A percentile compares a stretch with the other conserved stretches of the same genome.
These are phyloP conservation scores for Dasypogon diadema DNA, from an alignment of 2,888 invertebrate species.

Conservation along the genomic window DNA sequence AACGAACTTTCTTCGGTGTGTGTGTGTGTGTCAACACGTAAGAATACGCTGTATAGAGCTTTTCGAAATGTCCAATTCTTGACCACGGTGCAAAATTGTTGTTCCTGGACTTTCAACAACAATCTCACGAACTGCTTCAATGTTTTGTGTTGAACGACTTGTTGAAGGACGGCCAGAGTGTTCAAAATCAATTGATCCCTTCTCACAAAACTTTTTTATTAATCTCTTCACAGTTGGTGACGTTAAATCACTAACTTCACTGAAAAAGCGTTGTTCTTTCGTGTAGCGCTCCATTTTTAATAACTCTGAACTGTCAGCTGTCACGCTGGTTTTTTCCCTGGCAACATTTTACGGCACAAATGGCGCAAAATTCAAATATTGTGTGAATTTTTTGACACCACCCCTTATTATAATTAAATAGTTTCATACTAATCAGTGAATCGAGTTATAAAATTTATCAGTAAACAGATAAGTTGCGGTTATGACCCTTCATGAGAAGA, in stretches of 20 bases:
- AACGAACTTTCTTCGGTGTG: slow-evolving; percentile 39
- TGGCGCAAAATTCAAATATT: slow-evolving; percentile 7
- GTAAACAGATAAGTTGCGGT: too few species aligned
- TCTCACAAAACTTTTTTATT: slow-evolving; percentile 51
- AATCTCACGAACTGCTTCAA: slow-evolving; percentile 57
- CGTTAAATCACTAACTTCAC: background rate
- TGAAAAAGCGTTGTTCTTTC: slow-evolving; percentile 19
- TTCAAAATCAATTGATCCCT: slow-evolving; percentile 43
- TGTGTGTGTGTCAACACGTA: slow-evolving; percentile 5
- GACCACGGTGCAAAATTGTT: slow-evolving; percentile 58
- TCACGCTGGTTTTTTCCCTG: slow-evolving; percentile 37
- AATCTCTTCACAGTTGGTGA: slow-evolving; percentile 20
- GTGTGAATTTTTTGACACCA: background rate
- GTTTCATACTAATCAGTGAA: too few species aligned
- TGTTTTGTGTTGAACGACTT: background rate
- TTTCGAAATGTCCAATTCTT: slow-evolving; percentile 2
- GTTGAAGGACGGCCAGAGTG: slow-evolving; percentile 26
- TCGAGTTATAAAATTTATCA: too few species aligned
- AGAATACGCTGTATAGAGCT: slow-evolving; percentile 20
- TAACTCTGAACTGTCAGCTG: slow-evolving; percentile 52
- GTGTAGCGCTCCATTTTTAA: slow-evolving; percentile 51
- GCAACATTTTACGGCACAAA: slow-evolving; percentile 10
- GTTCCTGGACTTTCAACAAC: slow-evolving; percentile 60
- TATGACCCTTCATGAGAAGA: too few species aligned
- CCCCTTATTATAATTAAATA: too few species aligned